A percentile compares a stretch with the other conserved stretches of the same genome.
phyloP scores from a whole-genome alignment of 2,113 vertebrate species.

The Mormyrus lacerda region DNA sequence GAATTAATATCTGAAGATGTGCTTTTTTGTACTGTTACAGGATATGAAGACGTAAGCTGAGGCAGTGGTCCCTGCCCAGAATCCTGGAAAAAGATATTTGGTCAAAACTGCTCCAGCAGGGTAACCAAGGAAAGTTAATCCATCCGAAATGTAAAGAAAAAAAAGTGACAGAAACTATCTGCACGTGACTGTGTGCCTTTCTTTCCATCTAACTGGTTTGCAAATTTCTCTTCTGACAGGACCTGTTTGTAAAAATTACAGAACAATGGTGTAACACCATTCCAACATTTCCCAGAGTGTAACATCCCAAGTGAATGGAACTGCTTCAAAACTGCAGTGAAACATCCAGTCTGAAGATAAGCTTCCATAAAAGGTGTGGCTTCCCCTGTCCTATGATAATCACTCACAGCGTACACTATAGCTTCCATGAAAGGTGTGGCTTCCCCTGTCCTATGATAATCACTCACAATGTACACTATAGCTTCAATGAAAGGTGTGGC shows the following conservation, averaged over 20 bases:
- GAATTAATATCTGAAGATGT: neutral
- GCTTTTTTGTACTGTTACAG: neutral
- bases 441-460: neutral
- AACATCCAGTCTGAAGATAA: neutral
- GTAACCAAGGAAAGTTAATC: neutral
- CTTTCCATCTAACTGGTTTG: neutral
- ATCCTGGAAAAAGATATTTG: neutral
- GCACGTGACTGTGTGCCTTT: neutral
- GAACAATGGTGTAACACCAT: neutral
- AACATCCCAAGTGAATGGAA: neutral
- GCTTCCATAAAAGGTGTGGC: neutral
- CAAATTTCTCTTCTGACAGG: neutral
- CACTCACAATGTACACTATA: neutral
- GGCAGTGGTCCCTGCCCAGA: neutral
- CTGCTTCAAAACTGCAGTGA: neutral
- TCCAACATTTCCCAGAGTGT: neutral
- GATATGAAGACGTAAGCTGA: neutral
- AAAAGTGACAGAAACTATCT: neutral
- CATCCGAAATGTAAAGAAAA: neutral
- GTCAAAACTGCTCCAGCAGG: neutral
- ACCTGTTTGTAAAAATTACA: neutral
- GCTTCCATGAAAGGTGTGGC: neutral
- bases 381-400: neutral
- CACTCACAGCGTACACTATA: neutral
- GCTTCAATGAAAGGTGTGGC: neutral